A percentile compares a stretch with the other conserved stretches of the same genome.
phyloP scores from a whole-genome alignment of 1,140 invertebrate genomes.

The Atopsyche davidsoni region DNA sequence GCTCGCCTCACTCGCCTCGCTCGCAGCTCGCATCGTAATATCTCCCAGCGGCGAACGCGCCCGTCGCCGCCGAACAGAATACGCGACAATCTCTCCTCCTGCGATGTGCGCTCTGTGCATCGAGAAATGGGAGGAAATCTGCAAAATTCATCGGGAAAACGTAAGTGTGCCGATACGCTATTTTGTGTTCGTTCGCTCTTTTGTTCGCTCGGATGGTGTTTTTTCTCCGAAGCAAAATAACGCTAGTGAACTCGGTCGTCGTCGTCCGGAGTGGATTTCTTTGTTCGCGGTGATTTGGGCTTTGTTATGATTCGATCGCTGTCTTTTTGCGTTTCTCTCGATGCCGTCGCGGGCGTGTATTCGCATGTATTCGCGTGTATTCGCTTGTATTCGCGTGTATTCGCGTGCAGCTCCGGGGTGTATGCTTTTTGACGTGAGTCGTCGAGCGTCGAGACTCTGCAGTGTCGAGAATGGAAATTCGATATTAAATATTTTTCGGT shows the following conservation, averaged over 20 bases:
- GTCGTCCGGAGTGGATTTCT: constrained; percentile 7
- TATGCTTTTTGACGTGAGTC: constrained; percentile 14
- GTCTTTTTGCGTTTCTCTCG: constrained; percentile 11
- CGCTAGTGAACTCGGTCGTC: too few species aligned
- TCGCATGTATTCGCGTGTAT: constrained; percentile 6
- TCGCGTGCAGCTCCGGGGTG: constrained; percentile 2
- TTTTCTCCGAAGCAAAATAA: constrained; percentile 3
- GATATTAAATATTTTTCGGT: too few species aligned
- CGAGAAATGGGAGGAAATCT: constrained; percentile 22
- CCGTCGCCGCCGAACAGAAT: constrained; percentile 11
- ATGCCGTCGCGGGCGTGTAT: constrained; percentile 17
- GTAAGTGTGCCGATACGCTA: constrained; percentile 11
- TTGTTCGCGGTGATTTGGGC: constrained; percentile 14
- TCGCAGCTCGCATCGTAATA: constrained; percentile 21
- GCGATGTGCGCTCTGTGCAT: constrained; percentile 18
- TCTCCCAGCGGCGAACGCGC: constrained; percentile 15
- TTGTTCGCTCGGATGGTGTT: constrained; percentile 9
- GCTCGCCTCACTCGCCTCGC: constrained; percentile 13
- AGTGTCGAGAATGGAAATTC: too few species aligned
- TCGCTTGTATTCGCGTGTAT: constrained; percentile 3
- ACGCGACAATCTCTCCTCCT: constrained; percentile 12
- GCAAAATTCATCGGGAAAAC: constrained; percentile 17
- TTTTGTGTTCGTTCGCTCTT: constrained; percentile 17
- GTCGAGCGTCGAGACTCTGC: constrained; percentile 2
- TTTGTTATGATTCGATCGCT: constrained; percentile 19